Base-by-base conservation (phyloP, 2,797 vertebrate species). In the Anas flavirostris region DNA sequence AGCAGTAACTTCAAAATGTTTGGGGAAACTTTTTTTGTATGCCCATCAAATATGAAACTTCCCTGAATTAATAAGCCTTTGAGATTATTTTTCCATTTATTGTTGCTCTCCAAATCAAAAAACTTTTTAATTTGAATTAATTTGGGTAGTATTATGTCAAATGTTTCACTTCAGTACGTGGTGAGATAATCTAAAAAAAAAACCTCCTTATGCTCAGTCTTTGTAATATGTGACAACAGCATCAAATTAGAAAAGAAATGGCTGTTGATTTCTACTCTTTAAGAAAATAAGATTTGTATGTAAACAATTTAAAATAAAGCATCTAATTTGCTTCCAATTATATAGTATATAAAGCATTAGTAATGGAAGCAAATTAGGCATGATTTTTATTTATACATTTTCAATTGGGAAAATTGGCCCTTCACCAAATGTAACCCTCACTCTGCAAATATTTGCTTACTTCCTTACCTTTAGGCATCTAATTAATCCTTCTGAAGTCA, bases 301-400 rank as follows among this genome's bases (percentile, higher is more conserved):
- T 95, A 96, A 97, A 95, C 88, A 95, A 95, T 95, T 97, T 96
- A 37, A 97, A 97, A 96, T 94, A 97, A 97, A 97, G 88, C 83
- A 84, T 95, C 82, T 95, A 94, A 97, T 96, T 97, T 95, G 55
- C 79, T 96, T 94, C 81, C n/a, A 46, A 89, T 95, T 89, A 90
- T 79, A 75, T 76, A 66, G 73, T 90, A 90, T 86, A 69, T 89
- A 94, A 93, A 94, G 50, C 76, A 67, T 95, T 96, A 93, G 85
- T 92, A 88, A 90, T 88, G 66, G 77, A 84, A 94, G 59, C 39
- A 95, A 94, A 93, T 95, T 84, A 91, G 66, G 59, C 69, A 78
- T 93, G 84, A 75, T 90, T 88, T 94, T 93, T 94, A 92, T 91
- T 93, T 92, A 82, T 89, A 67, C 18, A 13, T 92, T 93, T 93